Base-by-base conservation (phyloP, 2,888 invertebrate genomes). In the Rotaria macrura region DNA sequence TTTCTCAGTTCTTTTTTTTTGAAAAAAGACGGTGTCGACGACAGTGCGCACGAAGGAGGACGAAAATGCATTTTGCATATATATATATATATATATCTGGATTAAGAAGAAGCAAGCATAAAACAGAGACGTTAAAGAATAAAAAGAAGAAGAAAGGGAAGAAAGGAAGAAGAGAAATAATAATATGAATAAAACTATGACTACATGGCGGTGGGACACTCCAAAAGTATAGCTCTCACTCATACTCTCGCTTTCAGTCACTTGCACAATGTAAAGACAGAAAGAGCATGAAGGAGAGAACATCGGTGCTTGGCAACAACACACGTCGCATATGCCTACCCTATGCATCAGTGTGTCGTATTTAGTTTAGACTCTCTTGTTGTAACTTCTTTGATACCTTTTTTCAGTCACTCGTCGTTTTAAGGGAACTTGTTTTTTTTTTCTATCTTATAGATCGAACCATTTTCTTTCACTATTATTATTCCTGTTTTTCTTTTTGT, bases 141-240 rank as follows among this genome's bases (percentile, higher is more conserved):
- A 65, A 65, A 25, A n/a, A n/a, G 65, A 65, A 34, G 65, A 65
- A 65, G 65, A 65, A 65, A 65, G 34, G 34, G 65, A 65, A 65
- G 65, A 65, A 65, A 65, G 65, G 65, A 65, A 65, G 65, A 65
- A 65, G 65, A 65, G 65, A 65, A 65, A 65, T 65, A 65, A 65
- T 65, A 65, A 65, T 65, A 65, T 65, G 65, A 65, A 65, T 65
- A 65, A 65, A 65, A 65, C 65, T 65, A 65, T 65, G 65, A 65
- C 65, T 65, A 65, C 65, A 65, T 65, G 65, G 29, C 34, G 65
- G 65, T 65, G 29, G 65, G 65, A 65, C 65, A 65, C 65, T 65
- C 65, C 65, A 65, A 65, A 65, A 65, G 65, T 65, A 65, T 65
- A 65, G 65, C 34, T 65, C 65, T 65, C 65, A 65, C 65, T 34